A percentile compares a stretch with the other conserved stretches of the same genome.
Evolutionary conservation across 2,113 vertebrate genomes (phyloP).

Genomic region (Phoxinus phoxinus): DNA sequence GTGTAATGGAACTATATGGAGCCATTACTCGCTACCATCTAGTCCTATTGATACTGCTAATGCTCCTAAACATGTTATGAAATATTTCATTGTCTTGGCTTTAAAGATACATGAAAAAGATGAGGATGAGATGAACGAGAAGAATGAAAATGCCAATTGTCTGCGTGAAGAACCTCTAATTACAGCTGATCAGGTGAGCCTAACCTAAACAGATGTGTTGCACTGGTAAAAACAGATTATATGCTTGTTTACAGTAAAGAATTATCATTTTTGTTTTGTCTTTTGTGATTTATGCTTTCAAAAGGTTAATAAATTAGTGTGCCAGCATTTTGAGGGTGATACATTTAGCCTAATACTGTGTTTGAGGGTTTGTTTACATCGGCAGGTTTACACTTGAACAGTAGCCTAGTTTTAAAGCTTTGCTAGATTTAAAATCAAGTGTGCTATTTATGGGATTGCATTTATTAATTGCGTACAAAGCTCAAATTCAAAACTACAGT

Average conservation of each 20-base stretch:
- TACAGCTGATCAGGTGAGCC: conserved; percentile 87
- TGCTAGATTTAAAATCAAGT: background rate
- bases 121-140: conserved; percentile 92
- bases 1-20: conserved; percentile 41
- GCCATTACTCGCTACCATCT: conserved; percentile 31
- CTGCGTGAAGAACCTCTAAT: conserved; percentile 88
- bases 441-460: background rate
- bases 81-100: conserved; percentile 30
- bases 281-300: no score
- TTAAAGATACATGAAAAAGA: conserved; percentile 89
- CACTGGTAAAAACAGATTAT: background rate
- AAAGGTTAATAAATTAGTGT: no score
- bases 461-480: background rate
- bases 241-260: background rate
- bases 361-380: background rate
- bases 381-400: background rate
- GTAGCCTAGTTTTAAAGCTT: conserved; percentile 8
- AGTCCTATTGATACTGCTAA: conserved; percentile 16
- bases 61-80: conserved; percentile 10
- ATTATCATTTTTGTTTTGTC: no score
- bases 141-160: conserved; percentile 87
- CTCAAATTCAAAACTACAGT: background rate
- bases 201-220: background rate
- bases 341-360: background rate
- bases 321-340: no score